Evolutionary conservation across 2,113 vertebrate species (phyloP), one percentile per base, ranked within the genome.

Genomic region (Gallinago media): DNA sequence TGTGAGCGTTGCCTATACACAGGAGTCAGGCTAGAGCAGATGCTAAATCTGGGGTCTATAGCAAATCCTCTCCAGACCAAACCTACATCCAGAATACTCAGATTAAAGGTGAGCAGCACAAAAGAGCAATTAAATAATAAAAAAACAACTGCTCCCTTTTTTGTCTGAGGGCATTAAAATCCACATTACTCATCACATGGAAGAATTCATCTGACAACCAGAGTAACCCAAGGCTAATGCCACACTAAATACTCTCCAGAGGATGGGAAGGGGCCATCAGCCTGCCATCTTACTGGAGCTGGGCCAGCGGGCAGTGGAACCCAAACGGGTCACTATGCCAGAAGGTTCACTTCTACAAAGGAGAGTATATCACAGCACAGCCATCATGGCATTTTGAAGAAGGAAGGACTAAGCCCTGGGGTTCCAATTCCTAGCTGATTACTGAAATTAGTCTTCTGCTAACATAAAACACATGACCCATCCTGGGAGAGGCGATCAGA

Each of bases 261-360:
- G 19, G 62, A 47, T 21, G 29, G 54, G 29, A 40, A 46, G 75
- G 50, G 32, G 38, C 66, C 66, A 31, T 46, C 82, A 67, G 29
- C 32, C 52, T 47, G 18, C 13, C 44, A n/a, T n/a, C 20, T 40
- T 31, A 26, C 17, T 17, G 29, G 29, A 61, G 54, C 27, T 54
- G 46, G n/a, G 44, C 23, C 54, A 42, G 18, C 0, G 17, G 56
- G 29, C 44, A 46, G 21, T 9, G 49, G 71, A 76, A 20, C 23
- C 36, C 44, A 19, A 40, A 6, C 1, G 14, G 16, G 8, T 71
- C 56, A 19, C 34, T 15, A 5, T 0, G 3, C 25, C 23, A 50
- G 50, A 32, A 82, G 23, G 25, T 14, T 77, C 58, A 42, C 20
- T 14, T 1, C 0, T 23, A 40, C 2, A 3, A 76, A 56, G 55